Evolutionary conservation across 2,113 vertebrate genomes (phyloP).

Genomic region (Zosterops pallidus): DNA sequence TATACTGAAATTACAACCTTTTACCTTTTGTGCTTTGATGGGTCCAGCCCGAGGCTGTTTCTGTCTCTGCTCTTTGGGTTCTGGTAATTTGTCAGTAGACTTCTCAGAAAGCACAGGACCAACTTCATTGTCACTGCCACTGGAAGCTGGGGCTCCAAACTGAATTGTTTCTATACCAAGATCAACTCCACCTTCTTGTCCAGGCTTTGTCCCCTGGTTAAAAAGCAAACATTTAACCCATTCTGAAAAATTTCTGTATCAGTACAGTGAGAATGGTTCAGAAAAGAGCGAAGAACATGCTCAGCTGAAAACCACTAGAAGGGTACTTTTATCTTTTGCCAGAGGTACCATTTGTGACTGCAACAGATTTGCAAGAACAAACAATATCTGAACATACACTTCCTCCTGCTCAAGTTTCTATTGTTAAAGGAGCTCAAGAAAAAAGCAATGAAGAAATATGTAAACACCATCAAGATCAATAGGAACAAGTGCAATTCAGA

Average conservation of each 20-base stretch:
- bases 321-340: not conserved
- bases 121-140: conserved; percentile 92
- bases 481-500: not conserved
- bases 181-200: conserved; percentile 82
- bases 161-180: conserved; percentile 93
- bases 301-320: not conserved
- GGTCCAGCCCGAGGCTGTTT: conserved; percentile 94
- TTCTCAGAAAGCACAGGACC: conserved; percentile 86
- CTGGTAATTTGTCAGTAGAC: conserved; percentile 84
- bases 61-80: conserved; percentile 97
- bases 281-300: not conserved
- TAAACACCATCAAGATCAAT: not conserved
- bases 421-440: not conserved
- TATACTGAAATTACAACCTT: not conserved
- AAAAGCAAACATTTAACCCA: not conserved
- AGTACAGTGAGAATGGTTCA: not conserved
- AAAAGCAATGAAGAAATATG: not conserved
- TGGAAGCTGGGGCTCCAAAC: conserved; percentile 94
- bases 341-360: not conserved
- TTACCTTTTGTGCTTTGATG: conserved; percentile 96
- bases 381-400: not conserved
- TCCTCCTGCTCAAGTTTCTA: not conserved
- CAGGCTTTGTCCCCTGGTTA: conserved; percentile 82
- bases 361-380: not conserved
- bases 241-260: not conserved